A percentile compares a stretch with the other conserved stretches of the same genome.
Conservation (phyloP, 2,888 invertebrate genomes). For the Pseudolycoriella hygida region DNA sequence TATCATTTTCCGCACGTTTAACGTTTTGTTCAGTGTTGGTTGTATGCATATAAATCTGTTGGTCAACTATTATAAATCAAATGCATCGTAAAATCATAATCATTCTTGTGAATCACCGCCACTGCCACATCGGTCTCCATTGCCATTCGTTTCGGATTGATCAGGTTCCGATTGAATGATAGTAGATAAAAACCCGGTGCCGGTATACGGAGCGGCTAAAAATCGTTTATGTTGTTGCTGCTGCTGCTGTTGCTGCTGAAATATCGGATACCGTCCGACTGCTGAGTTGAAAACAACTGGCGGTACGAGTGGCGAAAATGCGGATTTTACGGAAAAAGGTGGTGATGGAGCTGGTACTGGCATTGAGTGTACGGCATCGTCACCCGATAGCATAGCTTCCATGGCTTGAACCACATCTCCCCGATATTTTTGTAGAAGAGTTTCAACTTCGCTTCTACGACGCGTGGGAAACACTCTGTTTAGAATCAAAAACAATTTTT, state of each 20-base stretch:
- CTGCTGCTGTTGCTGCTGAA: conserved; percentile 27
- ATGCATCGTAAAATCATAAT: conserved; percentile 9
- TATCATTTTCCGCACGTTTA: neutral
- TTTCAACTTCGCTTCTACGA: conserved; percentile 71
- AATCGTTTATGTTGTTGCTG: conserved; percentile 32
- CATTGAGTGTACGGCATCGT: conserved; percentile 11
- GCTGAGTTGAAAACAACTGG: conserved; percentile 29
- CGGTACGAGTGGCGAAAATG: conserved; percentile 56
- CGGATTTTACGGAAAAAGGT: conserved; percentile 36
- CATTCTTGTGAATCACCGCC: conserved; percentile 28
- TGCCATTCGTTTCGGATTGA: conserved; percentile 21
- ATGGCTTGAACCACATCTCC: conserved; percentile 87
- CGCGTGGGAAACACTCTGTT: conserved; percentile 76
- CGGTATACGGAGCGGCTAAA: conserved; percentile 64
- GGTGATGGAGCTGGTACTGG: conserved; percentile 22
- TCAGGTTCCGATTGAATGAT: conserved; percentile 38
- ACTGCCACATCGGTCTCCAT: conserved; percentile 6
- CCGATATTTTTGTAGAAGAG: conserved; percentile 62
- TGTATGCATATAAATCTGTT: neutral
- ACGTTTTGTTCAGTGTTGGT: neutral
- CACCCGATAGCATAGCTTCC: conserved; percentile 67
- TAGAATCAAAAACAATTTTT: no score
- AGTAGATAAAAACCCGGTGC: conserved; percentile 66
- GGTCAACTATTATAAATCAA: neutral
- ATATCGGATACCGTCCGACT: conserved; percentile 13